Conservation (phyloP, 2,113 vertebrate species). For the Lanius collurio region DNA sequence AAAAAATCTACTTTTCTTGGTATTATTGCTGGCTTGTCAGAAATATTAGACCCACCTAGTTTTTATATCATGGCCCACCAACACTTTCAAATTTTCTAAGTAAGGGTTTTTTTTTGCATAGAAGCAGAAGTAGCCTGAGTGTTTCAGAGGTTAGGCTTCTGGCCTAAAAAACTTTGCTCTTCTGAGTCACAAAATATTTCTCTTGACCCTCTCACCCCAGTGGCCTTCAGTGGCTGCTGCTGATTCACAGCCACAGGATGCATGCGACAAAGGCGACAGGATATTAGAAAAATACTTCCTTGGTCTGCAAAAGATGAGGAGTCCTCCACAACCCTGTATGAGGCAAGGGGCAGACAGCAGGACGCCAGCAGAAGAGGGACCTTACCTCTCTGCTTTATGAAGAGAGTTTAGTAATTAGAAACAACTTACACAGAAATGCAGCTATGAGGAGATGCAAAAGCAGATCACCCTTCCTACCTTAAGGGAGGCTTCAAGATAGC, state of each 20-base stretch:
- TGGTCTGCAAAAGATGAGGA: neutral
- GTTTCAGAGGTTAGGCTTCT: neutral
- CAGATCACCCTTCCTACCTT: neutral
- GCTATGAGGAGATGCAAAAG: neutral
- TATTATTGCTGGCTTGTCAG: neutral
- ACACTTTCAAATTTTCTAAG: neutral
- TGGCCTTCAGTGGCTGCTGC: neutral
- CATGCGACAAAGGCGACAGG: accelerated
- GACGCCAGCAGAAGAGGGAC: accelerated
- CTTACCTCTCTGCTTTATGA: neutral
- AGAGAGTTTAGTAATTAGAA: neutral
- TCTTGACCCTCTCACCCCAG: neutral
- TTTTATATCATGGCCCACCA: neutral
- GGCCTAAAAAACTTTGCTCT: neutral
- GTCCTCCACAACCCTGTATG: neutral
- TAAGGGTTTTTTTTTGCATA: neutral
- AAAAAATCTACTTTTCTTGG: neutral
- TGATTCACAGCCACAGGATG: neutral
- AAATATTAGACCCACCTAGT: neutral
- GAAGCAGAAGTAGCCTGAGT: neutral
- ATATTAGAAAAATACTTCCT: neutral
- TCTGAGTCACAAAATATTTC: neutral
- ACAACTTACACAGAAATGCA: neutral
- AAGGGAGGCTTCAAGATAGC: neutral
- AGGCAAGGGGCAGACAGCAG: neutral